Percentiles rank a stretch among this genome's conserved stretches.
Conservation (phyloP, 2,113 vertebrate species). For the Oncorhynchus gorbuscha region DNA sequence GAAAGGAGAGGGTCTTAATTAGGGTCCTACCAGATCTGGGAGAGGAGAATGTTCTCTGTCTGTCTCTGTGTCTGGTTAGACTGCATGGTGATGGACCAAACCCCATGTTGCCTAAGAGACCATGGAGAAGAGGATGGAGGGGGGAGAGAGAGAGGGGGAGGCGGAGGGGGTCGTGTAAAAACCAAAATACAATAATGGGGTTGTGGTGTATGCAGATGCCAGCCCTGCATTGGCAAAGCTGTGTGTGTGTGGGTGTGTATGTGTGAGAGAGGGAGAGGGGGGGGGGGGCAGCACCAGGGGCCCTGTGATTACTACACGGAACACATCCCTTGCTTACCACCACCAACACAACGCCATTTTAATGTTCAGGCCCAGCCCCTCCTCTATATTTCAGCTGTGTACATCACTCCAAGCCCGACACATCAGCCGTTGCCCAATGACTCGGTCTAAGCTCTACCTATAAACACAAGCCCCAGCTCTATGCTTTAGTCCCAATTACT, state of each 20-base stretch:
- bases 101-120: constrained; percentile 49
- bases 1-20: constrained; percentile 92
- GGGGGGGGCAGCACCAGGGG: constrained; percentile 42
- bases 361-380: constrained; percentile 60
- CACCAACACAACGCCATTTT: constrained; percentile 90
- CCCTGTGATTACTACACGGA: constrained; percentile 74
- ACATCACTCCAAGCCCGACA: too few species aligned
- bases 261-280: too few species aligned
- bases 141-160: background rate
- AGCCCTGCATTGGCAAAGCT: too few species aligned
- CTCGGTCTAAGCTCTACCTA: too few species aligned
- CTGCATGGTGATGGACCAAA: background rate
- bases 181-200: background rate
- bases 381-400: too few species aligned
- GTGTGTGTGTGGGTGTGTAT: too few species aligned
- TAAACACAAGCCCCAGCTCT: too few species aligned
- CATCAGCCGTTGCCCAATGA: too few species aligned
- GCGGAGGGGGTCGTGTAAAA: background rate
- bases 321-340: constrained; percentile 78
- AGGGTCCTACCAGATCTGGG: constrained; percentile 85
- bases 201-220: too few species aligned
- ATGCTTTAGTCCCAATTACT: too few species aligned
- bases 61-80: background rate
- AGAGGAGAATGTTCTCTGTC: constrained; percentile 80
- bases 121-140: constrained; percentile 67